Conservation (phyloP, 2,797 vertebrate genomes). For the Scolopax bukidnonensis region DNA sequence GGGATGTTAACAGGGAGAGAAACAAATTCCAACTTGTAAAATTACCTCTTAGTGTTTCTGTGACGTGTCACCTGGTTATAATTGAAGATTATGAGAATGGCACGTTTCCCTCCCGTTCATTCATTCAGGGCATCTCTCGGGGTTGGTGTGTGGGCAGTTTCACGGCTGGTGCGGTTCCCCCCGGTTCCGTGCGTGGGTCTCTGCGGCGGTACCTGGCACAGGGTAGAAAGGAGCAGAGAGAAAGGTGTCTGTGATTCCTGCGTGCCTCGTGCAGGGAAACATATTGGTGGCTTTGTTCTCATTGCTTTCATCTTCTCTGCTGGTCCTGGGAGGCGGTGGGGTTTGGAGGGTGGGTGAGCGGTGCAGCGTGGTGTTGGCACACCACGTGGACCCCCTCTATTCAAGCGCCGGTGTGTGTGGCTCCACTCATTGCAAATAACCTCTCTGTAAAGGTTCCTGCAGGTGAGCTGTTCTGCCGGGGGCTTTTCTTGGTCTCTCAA, state of each 20-base stretch:
- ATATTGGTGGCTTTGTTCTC: accelerated
- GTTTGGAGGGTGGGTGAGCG: accelerated
- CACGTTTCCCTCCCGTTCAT: accelerated
- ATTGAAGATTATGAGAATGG: background rate
- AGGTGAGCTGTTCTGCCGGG: accelerated
- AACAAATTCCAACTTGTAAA: background rate
- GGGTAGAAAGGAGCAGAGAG: background rate
- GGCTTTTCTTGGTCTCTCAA: background rate
- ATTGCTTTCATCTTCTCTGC: background rate
- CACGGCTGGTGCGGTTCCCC: background rate
- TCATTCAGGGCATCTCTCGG: background rate
- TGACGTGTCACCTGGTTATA: background rate
- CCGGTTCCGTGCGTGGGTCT: background rate
- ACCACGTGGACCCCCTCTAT: accelerated
- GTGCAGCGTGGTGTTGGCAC: accelerated
- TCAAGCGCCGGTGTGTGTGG: background rate
- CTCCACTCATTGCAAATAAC: accelerated
- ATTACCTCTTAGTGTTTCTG: background rate
- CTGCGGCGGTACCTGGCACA: background rate
- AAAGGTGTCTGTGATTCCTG: background rate
- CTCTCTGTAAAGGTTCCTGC: background rate
- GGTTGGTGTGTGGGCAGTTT: accelerated
- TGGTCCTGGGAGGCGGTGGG: background rate
- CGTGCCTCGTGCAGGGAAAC: accelerated
- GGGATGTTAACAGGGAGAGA: background rate